Conservation (phyloP, 2,113 vertebrate genomes). For the Ancistrus triradiatus region DNA sequence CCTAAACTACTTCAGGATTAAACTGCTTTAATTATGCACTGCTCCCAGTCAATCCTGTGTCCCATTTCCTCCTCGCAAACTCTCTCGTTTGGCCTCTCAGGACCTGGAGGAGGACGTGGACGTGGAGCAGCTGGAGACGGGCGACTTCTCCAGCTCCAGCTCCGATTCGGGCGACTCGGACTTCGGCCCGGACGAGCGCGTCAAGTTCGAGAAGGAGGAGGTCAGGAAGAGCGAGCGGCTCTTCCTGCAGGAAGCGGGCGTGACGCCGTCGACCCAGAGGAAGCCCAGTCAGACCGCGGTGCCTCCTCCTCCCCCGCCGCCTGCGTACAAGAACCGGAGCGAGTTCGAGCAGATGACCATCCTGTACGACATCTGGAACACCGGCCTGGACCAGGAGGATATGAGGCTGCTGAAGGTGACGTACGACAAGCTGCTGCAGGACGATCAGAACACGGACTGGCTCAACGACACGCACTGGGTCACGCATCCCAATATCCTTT, state of each 20-base stretch:
- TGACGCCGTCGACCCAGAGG: slow-evolving; percentile 50
- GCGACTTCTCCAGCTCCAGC: slow-evolving; percentile 66
- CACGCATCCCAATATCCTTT: slow-evolving; percentile 88
- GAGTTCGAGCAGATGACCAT: slow-evolving; percentile 96
- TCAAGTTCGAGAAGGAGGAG: slow-evolving; percentile 65
- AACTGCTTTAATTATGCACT: too few species aligned
- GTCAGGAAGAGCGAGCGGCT: slow-evolving; percentile 72
- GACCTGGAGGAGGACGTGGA: slow-evolving; percentile 70
- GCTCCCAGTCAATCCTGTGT: too few species aligned
- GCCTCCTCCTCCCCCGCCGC: slow-evolving; percentile 1
- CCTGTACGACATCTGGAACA: slow-evolving; percentile 92
- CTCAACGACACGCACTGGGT: slow-evolving; percentile 96
- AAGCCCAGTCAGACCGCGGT: slow-evolving; percentile 51
- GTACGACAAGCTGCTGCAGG: slow-evolving; percentile 82
- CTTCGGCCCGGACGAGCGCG: slow-evolving; percentile 59
- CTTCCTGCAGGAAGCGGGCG: slow-evolving; percentile 69
- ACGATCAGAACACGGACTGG: slow-evolving; percentile 84
- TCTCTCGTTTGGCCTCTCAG: background rate
- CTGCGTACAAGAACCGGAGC: slow-evolving; percentile 74
- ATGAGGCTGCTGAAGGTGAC: slow-evolving; percentile 75
- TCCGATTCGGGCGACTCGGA: slow-evolving; percentile 60
- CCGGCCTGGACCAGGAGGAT: slow-evolving; percentile 83
- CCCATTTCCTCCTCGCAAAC: too few species aligned
- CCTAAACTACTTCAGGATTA: too few species aligned
- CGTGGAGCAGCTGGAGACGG: slow-evolving; percentile 73